These are phyloP conservation scores for Anoplopoma fimbria DNA, from an alignment of 2,113 vertebrate genomes.

Conservation along the genomic window DNA sequence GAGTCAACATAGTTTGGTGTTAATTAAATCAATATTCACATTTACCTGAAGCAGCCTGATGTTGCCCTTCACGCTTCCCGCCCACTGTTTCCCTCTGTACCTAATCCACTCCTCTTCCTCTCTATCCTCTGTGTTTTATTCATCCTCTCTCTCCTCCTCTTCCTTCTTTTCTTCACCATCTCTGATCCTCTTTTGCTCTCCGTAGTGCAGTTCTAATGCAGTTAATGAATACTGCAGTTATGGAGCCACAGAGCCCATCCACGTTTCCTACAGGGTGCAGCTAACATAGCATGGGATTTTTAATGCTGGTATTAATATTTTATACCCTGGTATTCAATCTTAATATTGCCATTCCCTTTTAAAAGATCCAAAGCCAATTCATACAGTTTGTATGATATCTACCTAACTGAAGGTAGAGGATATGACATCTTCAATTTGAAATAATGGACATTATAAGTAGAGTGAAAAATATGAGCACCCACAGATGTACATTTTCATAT, in stretches of 20 bases:
- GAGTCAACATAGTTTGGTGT: conserved; percentile 55
- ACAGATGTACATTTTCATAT: not conserved
- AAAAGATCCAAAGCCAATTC: conserved; percentile 3
- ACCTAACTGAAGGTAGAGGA: not conserved
- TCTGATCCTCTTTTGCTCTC: conserved; percentile 16
- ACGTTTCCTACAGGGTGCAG: not conserved
- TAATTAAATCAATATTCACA: conserved; percentile 69
- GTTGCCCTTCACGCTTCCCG: conserved; percentile 56
- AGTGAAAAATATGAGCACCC: not conserved
- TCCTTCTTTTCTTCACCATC: not conserved
- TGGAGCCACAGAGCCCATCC: conserved; percentile 9
- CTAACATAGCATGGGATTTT: conserved; percentile 12
- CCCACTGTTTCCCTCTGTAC: conserved; percentile 14
- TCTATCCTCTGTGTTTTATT: not conserved
- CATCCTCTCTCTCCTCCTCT: not conserved
- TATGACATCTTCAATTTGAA: not conserved
- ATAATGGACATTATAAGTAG: not conserved
- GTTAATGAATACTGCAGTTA: conserved; percentile 37
- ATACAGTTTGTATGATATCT: not conserved
- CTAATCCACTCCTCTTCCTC: conserved; percentile 15
- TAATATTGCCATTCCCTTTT: conserved; percentile 19
- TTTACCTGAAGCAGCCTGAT: conserved; percentile 37
- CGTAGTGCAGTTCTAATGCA: not conserved
- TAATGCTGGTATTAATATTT: conserved; percentile 17
- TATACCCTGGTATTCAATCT: conserved; percentile 8